phyloP scores from a whole-genome alignment of 2,113 vertebrate genomes.

The Colistium nudipinnis region DNA sequence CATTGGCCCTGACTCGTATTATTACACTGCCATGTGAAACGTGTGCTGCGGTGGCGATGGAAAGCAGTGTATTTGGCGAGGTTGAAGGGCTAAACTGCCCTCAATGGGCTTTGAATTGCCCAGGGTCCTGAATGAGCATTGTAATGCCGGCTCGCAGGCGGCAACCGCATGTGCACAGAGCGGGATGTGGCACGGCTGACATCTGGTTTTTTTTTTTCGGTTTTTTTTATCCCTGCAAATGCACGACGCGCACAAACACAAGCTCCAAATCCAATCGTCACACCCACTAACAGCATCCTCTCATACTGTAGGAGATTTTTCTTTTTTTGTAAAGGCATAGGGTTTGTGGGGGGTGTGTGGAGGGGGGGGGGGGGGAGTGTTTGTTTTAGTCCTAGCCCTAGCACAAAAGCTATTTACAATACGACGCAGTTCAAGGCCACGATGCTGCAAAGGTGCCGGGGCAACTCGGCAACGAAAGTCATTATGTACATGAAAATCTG shows the following conservation, averaged over 20 bases:
- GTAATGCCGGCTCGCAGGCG: slow-evolving; percentile 33
- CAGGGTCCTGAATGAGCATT: slow-evolving; percentile 57
- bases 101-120: slow-evolving; percentile 60
- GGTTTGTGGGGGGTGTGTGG: slow-evolving; percentile 7
- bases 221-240: slow-evolving; percentile 25
- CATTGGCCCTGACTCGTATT: slow-evolving; percentile 46
- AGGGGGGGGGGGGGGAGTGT: too few species aligned
- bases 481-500: slow-evolving; percentile 16
- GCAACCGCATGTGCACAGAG: slow-evolving; percentile 42
- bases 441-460: slow-evolving; percentile 11
- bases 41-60: slow-evolving; percentile 31
- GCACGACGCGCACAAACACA: slow-evolving; percentile 27
- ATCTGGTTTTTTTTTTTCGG: too few species aligned
- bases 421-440: neutral
- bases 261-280: slow-evolving; percentile 18
- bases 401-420: slow-evolving; percentile 10
- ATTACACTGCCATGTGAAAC: slow-evolving; percentile 46
- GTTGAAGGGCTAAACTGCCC: slow-evolving; percentile 39
- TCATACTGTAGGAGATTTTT: slow-evolving; percentile 23
- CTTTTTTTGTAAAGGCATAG: neutral
- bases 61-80: slow-evolving; percentile 33
- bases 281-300: slow-evolving; percentile 13
- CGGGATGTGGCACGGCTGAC: slow-evolving; percentile 41
- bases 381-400: neutral
- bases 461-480: neutral